A percentile compares a stretch with the other conserved stretches of the same genome.
These are phyloP conservation scores for Lumbricus terrestris DNA, from an alignment of 2,888 invertebrate species.

Conservation along the genomic window DNA sequence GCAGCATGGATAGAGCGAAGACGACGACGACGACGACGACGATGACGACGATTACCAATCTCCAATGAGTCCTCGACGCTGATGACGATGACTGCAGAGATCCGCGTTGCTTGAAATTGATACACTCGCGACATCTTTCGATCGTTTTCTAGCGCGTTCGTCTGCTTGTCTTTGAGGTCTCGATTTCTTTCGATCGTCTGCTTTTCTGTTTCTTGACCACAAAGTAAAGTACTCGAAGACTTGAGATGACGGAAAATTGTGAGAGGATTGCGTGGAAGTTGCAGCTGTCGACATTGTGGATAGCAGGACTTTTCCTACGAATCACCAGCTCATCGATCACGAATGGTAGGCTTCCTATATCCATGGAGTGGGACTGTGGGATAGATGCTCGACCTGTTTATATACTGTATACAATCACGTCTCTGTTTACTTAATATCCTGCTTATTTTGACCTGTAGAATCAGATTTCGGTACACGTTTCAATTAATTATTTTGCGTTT, in stretches of 20 bases:
- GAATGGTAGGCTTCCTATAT: background rate
- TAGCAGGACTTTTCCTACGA: background rate
- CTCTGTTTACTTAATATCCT: too few species aligned
- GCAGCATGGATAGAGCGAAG: background rate
- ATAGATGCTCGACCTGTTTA: too few species aligned
- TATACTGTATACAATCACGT: too few species aligned
- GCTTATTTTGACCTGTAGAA: background rate
- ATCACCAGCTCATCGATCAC: background rate
- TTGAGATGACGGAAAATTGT: background rate
- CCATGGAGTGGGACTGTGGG: too few species aligned
- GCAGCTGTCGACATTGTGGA: background rate
- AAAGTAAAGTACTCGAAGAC: background rate
- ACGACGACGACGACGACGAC: background rate
- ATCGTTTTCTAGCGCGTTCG: background rate
- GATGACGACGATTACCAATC: background rate
- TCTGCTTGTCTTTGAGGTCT: background rate
- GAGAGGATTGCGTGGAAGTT: background rate
- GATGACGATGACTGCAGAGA: too few species aligned
- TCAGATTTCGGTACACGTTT: background rate
- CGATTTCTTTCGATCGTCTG: background rate
- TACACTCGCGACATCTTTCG: background rate
- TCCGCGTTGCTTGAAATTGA: too few species aligned
- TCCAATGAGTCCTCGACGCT: background rate
- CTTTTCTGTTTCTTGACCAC: background rate
- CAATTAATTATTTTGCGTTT: background rate